Evolutionary conservation across 1,140 invertebrate species (phyloP).

Genomic region (Palaemon carinicauda): DNA sequence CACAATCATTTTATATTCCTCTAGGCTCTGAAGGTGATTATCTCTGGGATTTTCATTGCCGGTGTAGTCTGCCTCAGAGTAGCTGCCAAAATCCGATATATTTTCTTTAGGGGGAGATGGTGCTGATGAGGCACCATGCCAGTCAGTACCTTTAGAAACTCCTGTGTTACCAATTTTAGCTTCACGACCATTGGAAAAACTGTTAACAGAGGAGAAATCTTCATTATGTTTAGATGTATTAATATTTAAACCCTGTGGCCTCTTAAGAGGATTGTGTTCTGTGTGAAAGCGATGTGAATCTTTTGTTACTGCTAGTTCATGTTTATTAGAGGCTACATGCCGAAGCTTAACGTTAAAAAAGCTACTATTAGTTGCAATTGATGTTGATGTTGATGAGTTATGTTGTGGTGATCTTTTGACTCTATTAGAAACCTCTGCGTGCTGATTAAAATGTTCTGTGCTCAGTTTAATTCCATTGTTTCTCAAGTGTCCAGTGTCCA

Average conservation of each 20-base stretch:
- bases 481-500: slow-evolving; percentile 9
- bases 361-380: slow-evolving; percentile 23
- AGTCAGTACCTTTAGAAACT: neutral
- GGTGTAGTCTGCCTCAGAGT: neutral
- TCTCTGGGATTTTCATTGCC: neutral
- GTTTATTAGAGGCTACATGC: slow-evolving; percentile 43
- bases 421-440: neutral
- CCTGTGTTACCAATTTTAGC: neutral
- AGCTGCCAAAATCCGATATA: neutral
- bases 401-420: neutral
- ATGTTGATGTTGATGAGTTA: neutral
- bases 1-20: neutral
- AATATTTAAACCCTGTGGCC: neutral
- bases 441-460: neutral
- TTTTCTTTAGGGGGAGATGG: slow-evolving; percentile 13
- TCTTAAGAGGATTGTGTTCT: slow-evolving; percentile 37
- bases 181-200: neutral
- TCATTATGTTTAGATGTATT: slow-evolving; percentile 15
- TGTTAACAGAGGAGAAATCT: slow-evolving; percentile 5
- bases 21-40: neutral
- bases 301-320: slow-evolving; percentile 23
- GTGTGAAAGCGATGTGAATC: slow-evolving; percentile 43
- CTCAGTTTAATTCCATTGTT: neutral
- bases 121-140: slow-evolving; percentile 28
- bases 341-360: slow-evolving; percentile 57